These are phyloP conservation scores for Strigamia maritima DNA, from an alignment of 2,888 invertebrate genomes.

Conservation along the genomic window DNA sequence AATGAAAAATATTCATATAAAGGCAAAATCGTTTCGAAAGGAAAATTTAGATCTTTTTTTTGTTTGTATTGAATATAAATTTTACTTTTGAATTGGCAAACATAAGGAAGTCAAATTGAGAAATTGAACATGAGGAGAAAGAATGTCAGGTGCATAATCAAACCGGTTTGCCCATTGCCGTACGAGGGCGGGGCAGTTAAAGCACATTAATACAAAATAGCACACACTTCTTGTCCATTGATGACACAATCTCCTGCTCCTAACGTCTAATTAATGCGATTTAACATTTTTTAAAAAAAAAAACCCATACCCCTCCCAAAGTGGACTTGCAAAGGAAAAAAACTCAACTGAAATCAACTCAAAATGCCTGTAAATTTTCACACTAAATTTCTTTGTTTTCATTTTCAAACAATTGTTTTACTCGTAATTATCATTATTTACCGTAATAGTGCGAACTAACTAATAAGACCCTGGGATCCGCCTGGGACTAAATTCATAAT, in stretches of 20 bases:
- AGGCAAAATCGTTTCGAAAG: background rate
- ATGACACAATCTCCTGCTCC: background rate
- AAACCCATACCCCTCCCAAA: background rate
- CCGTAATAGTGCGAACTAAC: background rate
- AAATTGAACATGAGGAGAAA: constrained; percentile 4
- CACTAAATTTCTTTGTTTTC: background rate
- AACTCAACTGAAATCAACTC: too few species aligned
- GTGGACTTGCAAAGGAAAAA: background rate
- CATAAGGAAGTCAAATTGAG: background rate
- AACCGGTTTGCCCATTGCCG: constrained; percentile 4
- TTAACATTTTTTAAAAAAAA: background rate
- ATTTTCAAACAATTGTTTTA: background rate
- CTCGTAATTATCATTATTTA: background rate
- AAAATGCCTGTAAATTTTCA: background rate
- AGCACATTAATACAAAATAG: background rate
- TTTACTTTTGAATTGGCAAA: background rate
- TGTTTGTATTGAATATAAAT: background rate
- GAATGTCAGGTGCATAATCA: constrained; percentile 4
- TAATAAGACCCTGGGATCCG: background rate
- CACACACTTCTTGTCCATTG: constrained; percentile 4
- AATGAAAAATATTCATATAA: too few species aligned
- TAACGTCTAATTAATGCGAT: background rate
- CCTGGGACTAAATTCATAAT: background rate
- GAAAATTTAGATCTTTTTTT: background rate
- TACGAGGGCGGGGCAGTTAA: constrained; percentile 3